A percentile compares a stretch with the other conserved stretches of the same genome.
Conservation (phyloP, 2,113 vertebrate genomes). For the Rostratula benghalensis region DNA sequence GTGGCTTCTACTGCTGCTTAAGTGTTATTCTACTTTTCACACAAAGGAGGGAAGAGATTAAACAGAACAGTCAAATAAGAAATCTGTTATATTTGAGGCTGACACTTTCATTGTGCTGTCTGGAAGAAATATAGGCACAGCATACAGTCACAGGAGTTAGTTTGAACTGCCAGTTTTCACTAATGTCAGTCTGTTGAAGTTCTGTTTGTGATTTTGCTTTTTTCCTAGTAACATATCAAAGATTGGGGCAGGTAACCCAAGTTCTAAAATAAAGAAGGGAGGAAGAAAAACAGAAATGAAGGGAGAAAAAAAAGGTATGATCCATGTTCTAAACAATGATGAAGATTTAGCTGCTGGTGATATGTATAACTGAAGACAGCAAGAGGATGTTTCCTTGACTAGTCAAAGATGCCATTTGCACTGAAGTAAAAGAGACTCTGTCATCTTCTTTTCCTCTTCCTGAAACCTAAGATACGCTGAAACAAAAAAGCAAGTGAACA, state of each 20-base stretch:
- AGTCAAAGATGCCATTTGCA: neutral
- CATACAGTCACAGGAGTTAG: neutral
- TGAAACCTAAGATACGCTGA: neutral
- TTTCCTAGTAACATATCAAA: neutral
- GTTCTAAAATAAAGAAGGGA: neutral
- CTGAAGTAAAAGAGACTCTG: neutral
- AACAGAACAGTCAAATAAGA: neutral
- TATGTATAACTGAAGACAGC: neutral
- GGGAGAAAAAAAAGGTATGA: neutral
- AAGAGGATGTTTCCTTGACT: neutral
- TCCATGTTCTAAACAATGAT: neutral
- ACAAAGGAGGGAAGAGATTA: neutral
- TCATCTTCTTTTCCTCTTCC: neutral
- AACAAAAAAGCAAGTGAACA: neutral
- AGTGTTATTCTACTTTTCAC: neutral
- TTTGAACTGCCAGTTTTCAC: neutral
- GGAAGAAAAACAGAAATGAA: neutral
- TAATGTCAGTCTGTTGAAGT: neutral
- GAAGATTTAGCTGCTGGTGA: neutral
- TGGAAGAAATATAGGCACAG: neutral
- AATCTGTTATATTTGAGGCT: neutral
- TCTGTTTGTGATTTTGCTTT: neutral
- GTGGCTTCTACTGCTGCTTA: neutral
- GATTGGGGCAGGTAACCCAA: neutral
- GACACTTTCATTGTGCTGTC: neutral